Conservation (phyloP, 2,888 invertebrate genomes). For the Branchipolynoe longqiensis region DNA sequence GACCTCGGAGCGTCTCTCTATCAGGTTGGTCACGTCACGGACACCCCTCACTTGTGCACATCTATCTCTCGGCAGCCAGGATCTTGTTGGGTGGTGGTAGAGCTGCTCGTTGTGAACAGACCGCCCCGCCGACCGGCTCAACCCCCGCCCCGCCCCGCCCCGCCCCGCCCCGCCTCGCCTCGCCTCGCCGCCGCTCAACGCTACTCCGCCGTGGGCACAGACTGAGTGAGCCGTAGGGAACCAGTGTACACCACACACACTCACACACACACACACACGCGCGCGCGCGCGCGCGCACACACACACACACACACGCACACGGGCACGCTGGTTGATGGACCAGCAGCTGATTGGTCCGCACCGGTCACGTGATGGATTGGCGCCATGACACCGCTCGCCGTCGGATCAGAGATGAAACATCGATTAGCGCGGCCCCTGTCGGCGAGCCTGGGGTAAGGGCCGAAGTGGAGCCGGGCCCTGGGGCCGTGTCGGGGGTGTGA, state of each 20-base stretch:
- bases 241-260: no score
- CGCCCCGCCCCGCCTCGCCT: neutral
- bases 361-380: constrained; percentile 50
- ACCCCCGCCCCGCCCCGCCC: neutral
- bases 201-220: no score
- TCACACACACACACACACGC: neutral
- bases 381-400: constrained; percentile 50
- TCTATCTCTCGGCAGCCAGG: constrained; percentile 8
- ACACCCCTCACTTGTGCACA: constrained; percentile 25
- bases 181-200: neutral
- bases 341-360: constrained; percentile 45
- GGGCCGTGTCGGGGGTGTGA: neutral
- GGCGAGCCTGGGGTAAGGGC: neutral
- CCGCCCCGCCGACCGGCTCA: neutral
- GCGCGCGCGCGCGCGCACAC: neutral
- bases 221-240: neutral
- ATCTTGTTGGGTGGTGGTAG: constrained; percentile 22
- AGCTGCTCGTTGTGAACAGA: constrained; percentile 4
- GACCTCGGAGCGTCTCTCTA: neutral
- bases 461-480: neutral
- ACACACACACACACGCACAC: neutral
- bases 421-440: constrained; percentile 28
- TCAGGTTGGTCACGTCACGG: constrained; percentile 21
- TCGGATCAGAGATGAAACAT: constrained; percentile 56
- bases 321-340: neutral